These are phyloP conservation scores for Pseudanteris insignis DNA, from an alignment of 2,888 invertebrate genomes.

Conservation along the genomic window DNA sequence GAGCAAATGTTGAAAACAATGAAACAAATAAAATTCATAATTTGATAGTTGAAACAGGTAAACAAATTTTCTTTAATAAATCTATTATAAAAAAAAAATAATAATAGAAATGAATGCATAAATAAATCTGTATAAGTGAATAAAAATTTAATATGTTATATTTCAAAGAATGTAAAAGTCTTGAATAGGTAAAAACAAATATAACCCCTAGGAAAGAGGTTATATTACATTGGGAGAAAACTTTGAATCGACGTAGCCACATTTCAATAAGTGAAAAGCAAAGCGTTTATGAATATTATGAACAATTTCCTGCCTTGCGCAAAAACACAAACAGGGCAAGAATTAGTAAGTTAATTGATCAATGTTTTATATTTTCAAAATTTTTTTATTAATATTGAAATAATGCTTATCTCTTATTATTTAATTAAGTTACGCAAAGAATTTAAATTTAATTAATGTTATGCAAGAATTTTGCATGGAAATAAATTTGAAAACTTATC, in stretches of 20 bases:
- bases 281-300: background rate
- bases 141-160: too few relatives aligned
- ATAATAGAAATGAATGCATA: background rate
- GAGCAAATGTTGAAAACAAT: background rate
- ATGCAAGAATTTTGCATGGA: background rate
- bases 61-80: background rate
- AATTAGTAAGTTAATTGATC: background rate
- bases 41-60: slow-evolving; percentile 1
- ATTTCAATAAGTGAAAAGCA: background rate
- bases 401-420: too few relatives aligned
- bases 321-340: slow-evolving; percentile 1
- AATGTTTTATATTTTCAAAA: too few relatives aligned
- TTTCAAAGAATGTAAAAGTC: background rate
- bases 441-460: too few relatives aligned
- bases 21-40: background rate
- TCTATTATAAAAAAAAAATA: background rate
- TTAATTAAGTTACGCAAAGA: background rate
- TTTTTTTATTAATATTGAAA: too few relatives aligned
- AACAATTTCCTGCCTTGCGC: slow-evolving; percentile 1
- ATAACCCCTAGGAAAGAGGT: background rate
- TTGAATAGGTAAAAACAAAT: background rate
- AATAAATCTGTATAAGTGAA: too few relatives aligned
- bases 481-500: background rate
- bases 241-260: background rate
- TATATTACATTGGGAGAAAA: slow-evolving; percentile 1